Evolutionary conservation across 1,140 invertebrate species (phyloP), one percentile per base, ranked within the genome.

Genomic region (Cheumatopsyche charites): DNA sequence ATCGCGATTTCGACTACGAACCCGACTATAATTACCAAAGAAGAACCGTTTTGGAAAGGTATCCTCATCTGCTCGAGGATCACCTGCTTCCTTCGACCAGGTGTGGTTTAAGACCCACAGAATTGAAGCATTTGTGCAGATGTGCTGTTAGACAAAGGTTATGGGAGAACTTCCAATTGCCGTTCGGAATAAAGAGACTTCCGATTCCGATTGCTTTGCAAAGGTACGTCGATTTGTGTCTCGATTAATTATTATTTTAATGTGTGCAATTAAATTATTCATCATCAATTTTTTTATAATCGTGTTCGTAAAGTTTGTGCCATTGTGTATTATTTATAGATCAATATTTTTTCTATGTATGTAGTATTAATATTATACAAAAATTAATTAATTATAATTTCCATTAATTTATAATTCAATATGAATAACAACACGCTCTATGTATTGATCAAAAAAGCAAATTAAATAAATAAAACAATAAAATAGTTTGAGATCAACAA

Each of bases 171-270:
- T 90, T 89, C 80, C 86, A 89, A 63, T 78, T 94, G 19, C 92
- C 92, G 0, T 85, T 88, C 75, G 91, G 91, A 12, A 92, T 94
- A 72, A 82, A 85, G 72, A 84, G 83, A 5, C 78, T 94, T 19
- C 85, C 87, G 0, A 78, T 94, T 72, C 92, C 92, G 0, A 79
- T 83, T 45, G 79, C 82, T 6, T 75, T 93, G 55, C 86, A 87
- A 72, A 83, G 85, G 73, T 93, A 93, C 80, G 80, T 93, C 47
- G 91, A 93, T 81, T 82, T 93, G n/a, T 82, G 88, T 73, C 82
- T 86, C 17, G 91, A 93, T 82, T 91, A 84, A 83, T 78, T 62
- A 7, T 36, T 36, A 9, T 36, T 36, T 36, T 4, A 36, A 36
- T 36, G 9, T 36, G 29, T 9, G 29, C 3, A 36, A 36, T 36